These are phyloP conservation scores for Drosophila ohnishii DNA, from an alignment of 1,140 invertebrate species.

Conservation along the genomic window DNA sequence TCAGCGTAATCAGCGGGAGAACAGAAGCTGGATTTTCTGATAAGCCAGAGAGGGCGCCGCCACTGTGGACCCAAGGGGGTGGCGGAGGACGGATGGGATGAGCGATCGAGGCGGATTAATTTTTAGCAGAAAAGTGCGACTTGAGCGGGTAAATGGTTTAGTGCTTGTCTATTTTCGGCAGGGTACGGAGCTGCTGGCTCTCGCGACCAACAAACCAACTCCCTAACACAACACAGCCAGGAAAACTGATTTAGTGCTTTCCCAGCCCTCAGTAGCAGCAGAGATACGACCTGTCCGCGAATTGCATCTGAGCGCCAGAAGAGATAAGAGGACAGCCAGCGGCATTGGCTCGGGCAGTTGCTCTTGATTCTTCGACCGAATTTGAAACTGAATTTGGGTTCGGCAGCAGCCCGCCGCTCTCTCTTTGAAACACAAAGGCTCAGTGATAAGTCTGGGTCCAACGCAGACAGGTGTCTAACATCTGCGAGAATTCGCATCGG, in stretches of 20 bases:
- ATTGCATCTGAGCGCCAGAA: slow-evolving; percentile 32
- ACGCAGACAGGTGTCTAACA: slow-evolving; percentile 30
- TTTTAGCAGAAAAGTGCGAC: slow-evolving; percentile 75
- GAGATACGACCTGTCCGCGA: slow-evolving; percentile 26
- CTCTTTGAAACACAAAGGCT: slow-evolving; percentile 1
- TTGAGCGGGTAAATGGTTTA: slow-evolving; percentile 57
- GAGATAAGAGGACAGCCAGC: slow-evolving; percentile 25
- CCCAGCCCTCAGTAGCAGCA: slow-evolving; percentile 5
- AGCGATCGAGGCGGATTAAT: slow-evolving; percentile 31
- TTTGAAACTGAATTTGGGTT: slow-evolving; percentile 19
- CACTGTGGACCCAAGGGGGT: slow-evolving; percentile 40
- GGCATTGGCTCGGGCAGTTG: slow-evolving; percentile 21
- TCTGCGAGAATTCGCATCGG: slow-evolving; percentile 8
- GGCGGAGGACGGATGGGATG: slow-evolving; percentile 6
- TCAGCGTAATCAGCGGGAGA: slow-evolving; percentile 47
- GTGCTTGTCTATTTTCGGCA: slow-evolving; percentile 76
- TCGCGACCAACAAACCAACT: slow-evolving; percentile 49
- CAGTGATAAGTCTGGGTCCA: slow-evolving; percentile 14
- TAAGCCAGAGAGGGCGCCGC: slow-evolving; percentile 49
- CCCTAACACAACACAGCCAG: slow-evolving; percentile 14
- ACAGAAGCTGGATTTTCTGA: slow-evolving; percentile 55
- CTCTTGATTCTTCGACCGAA: slow-evolving; percentile 19
- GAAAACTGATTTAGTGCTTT: slow-evolving; percentile 35
- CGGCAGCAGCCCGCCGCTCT: slow-evolving; percentile 14
- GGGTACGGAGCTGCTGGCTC: slow-evolving; percentile 70